These are phyloP conservation scores for Coregonus ussuriensis DNA, from an alignment of 2,797 vertebrate species.

Conservation along the genomic window DNA sequence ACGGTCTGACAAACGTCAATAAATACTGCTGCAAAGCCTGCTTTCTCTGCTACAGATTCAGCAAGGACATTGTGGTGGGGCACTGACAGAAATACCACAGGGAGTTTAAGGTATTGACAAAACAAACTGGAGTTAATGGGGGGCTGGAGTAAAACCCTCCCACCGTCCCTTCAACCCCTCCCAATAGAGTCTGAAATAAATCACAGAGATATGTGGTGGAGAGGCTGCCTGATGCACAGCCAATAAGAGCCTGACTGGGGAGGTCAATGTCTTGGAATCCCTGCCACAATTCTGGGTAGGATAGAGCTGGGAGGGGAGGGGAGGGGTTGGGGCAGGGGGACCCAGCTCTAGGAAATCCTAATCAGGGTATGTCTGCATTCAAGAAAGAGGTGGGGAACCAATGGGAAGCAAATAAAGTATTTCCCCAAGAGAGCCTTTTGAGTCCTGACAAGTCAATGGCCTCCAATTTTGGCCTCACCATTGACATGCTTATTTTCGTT, in stretches of 20 bases:
- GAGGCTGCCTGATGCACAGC: constrained; percentile 57
- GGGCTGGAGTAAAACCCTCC: constrained; percentile 46
- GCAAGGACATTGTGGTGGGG: background rate
- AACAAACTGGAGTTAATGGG: constrained; percentile 78
- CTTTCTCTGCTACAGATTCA: constrained; percentile 43
- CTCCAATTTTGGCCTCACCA: constrained; percentile 1
- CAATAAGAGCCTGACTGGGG: constrained; percentile 54
- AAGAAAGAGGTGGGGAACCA: background rate
- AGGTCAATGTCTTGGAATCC: constrained; percentile 60
- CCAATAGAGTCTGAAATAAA: constrained; percentile 75
- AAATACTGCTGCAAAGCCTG: constrained; percentile 45
- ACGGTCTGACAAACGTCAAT: constrained; percentile 53
- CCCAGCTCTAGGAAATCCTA: background rate
- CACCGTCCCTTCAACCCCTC: constrained; percentile 56
- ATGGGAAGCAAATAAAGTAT: constrained; percentile 51
- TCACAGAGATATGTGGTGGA: constrained; percentile 70
- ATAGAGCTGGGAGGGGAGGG: background rate
- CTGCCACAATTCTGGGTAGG: constrained; percentile 48
- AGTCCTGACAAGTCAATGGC: constrained; percentile 36
- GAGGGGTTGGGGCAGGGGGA: background rate
- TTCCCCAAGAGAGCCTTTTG: constrained; percentile 55
- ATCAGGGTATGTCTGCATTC: background rate
- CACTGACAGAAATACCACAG: constrained; percentile 66
- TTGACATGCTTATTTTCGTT: background rate
- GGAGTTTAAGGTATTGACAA: constrained; percentile 74